Evolutionary conservation across 2,113 vertebrate genomes (phyloP).

Genomic region (Platycercus adscitus): DNA sequence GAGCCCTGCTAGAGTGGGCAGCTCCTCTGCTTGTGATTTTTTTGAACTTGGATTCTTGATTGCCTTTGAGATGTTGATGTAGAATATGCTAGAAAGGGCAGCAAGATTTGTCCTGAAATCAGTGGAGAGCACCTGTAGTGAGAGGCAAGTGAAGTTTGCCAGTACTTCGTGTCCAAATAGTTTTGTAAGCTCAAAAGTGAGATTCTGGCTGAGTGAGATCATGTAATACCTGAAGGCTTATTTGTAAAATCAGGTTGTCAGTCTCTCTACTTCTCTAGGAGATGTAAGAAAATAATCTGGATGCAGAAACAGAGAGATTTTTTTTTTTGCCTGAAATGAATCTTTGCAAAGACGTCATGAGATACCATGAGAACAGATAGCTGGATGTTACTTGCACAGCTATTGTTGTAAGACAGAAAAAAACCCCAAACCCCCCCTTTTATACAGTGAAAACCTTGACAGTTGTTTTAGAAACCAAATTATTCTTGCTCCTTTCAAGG

Average conservation of each 20-base stretch:
- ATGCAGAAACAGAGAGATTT: background rate
- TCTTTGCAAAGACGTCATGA: background rate
- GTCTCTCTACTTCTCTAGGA: background rate
- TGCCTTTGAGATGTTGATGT: background rate
- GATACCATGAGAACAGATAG: rapidly evolving
- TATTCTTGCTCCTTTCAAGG: background rate
- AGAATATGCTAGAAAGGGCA: background rate
- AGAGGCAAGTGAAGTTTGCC: background rate
- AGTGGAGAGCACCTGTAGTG: background rate
- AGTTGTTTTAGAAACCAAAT: background rate
- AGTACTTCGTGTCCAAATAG: background rate
- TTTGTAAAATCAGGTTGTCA: background rate
- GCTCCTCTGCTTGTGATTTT: background rate
- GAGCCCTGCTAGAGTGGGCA: background rate
- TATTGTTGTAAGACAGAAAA: background rate
- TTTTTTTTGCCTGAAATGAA: background rate
- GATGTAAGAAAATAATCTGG: background rate
- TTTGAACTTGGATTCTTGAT: background rate
- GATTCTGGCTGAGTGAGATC: background rate
- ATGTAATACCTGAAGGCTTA: background rate
- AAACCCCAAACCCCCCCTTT: background rate
- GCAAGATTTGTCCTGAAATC: background rate
- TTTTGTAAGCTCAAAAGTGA: background rate
- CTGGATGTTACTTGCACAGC: background rate
- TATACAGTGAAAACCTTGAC: background rate